Evolutionary conservation across 2,797 vertebrate species (phyloP).

Genomic region (Jordanella pulchra): DNA sequence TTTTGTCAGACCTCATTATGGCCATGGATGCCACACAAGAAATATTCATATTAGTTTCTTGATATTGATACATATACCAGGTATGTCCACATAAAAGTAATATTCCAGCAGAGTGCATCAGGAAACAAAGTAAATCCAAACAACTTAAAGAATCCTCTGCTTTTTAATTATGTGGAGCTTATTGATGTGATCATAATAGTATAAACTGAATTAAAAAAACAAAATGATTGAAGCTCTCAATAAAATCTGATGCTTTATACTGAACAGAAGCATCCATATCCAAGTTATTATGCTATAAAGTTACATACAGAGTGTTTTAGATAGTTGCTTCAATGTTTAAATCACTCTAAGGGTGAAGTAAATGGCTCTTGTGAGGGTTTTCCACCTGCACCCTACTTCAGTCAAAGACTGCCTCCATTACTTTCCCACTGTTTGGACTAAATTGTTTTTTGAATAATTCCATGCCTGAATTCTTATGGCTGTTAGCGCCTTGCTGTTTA

Average conservation of each 20-base stretch:
- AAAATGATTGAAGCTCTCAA: not conserved
- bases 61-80: not conserved
- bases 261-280: not conserved
- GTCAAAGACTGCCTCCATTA: constrained; percentile 50
- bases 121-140: not conserved
- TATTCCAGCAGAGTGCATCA: not conserved
- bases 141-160: not conserved
- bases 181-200: not conserved
- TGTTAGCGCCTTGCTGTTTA: constrained; percentile 64
- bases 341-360: constrained; percentile 35
- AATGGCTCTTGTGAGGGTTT: constrained; percentile 33
- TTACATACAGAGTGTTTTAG: constrained; percentile 9
- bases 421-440: constrained; percentile 61
- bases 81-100: not conserved
- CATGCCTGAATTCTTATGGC: constrained; percentile 71
- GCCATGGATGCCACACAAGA: not conserved
- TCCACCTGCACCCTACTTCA: constrained; percentile 26
- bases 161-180: not conserved
- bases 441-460: constrained; percentile 78
- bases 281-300: constrained; percentile 2
- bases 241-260: not conserved
- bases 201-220: not conserved
- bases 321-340: constrained; percentile 28
- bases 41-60: not conserved
- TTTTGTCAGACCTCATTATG: not conserved